Percentiles rank a stretch among this genome's conserved stretches.
These are phyloP conservation scores for Paramormyrops kingsleyae DNA, from an alignment of 2,113 vertebrate genomes.

Conservation along the genomic window DNA sequence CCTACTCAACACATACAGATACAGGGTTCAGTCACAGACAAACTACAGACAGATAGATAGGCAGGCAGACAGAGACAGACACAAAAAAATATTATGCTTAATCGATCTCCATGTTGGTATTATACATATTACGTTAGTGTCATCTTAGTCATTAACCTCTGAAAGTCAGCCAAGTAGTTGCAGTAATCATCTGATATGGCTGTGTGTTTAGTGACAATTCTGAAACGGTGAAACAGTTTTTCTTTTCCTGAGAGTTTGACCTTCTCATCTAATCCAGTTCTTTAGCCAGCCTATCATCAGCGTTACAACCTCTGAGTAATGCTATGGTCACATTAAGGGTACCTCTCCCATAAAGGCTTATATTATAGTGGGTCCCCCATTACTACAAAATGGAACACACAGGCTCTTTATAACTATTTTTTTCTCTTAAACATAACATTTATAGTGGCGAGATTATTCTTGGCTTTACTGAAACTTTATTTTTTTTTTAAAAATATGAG, in stretches of 20 bases:
- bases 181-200: background rate
- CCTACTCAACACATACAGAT: too few relatives aligned
- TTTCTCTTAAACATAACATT: background rate
- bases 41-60: background rate
- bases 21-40: too few relatives aligned
- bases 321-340: background rate
- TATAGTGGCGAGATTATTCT: background rate
- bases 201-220: background rate
- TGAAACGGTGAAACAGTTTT: background rate
- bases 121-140: background rate
- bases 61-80: background rate
- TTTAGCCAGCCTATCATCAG: background rate
- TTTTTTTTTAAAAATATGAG: background rate
- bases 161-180: background rate
- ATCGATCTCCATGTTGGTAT: background rate
- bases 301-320: background rate
- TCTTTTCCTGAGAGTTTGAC: background rate
- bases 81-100: background rate
- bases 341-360: background rate
- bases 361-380: background rate
- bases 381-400: background rate
- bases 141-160: background rate
- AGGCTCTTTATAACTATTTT: background rate
- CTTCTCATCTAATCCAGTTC: background rate
- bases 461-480: background rate